phyloP scores from a whole-genome alignment of 1,140 invertebrate genomes.

The Grapholita molesta region DNA sequence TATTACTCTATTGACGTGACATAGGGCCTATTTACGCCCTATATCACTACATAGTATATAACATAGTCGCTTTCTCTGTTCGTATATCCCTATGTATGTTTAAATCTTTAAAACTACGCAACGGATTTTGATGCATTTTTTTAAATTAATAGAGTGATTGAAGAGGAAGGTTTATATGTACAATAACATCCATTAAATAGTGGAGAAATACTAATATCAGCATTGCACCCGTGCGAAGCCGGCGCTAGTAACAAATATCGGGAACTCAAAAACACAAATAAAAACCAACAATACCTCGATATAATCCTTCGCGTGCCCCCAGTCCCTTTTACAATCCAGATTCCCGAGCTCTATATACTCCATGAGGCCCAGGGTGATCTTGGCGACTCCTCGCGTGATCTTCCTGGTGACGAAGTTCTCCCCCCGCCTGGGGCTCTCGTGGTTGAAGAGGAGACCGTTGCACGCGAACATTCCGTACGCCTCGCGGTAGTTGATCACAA shows the following conservation, averaged over 20 bases:
- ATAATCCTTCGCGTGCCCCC: constrained; percentile 99
- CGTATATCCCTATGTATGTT: too few relatives aligned
- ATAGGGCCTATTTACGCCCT: too few relatives aligned
- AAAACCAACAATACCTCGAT: constrained; percentile 85
- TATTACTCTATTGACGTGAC: too few relatives aligned
- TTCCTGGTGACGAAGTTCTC: constrained; percentile 99
- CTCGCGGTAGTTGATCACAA: constrained; percentile 98
- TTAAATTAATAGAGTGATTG: too few relatives aligned
- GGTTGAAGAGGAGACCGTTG: constrained; percentile 99
- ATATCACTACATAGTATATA: too few relatives aligned
- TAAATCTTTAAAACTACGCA: too few relatives aligned
- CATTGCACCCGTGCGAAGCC: too few relatives aligned
- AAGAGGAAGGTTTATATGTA: too few relatives aligned
- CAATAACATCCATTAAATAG: too few relatives aligned
- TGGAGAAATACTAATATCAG: too few relatives aligned
- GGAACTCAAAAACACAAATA: background rate
- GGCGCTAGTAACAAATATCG: background rate
- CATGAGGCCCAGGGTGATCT: constrained; percentile 94
- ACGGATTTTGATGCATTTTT: too few relatives aligned
- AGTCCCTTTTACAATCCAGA: constrained; percentile 97
- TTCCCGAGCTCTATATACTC: constrained; percentile 96
- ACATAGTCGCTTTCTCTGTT: too few relatives aligned
- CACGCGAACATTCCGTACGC: constrained; percentile 99
- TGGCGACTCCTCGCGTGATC: constrained; percentile 98
- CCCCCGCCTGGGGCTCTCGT: constrained; percentile 98